Base-by-base conservation (phyloP, 2,797 vertebrate species). In the Podargus strigoides region DNA sequence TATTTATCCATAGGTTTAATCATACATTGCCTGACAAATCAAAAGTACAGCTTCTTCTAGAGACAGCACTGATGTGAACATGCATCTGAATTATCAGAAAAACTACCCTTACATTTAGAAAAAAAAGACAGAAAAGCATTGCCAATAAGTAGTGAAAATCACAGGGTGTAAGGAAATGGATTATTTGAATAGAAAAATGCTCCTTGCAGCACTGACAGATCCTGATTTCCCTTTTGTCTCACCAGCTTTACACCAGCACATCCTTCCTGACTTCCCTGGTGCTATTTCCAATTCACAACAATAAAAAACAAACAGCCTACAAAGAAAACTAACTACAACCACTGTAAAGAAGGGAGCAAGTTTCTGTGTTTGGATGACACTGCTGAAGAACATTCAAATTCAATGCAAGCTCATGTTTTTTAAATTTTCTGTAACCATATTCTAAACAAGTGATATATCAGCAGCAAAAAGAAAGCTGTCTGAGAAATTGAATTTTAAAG, bases 1-100 rank as follows among this genome's bases (percentile, higher is more conserved):
- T 56, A 60, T 94, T 76, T 94, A 53, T 73, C 64, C 26, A 24
- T 69, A 84, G 58, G 72, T 93, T 93, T 92, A 95, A 74, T 76
- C 73, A 95, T 36, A 53, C 27, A 8, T 14, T 86, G 47, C 47
- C 44, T 83, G 53, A 23, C 22, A 87, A 77, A 81, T 46, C 47
- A 66, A 58, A 96, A 84, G 36, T 10, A n/a, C 18, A 46, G 11
- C 70, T 82, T 53, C 37, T 86, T 72, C 44, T 84, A 82, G 60
- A 94, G 90, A 87, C 46, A 76, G 26, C 21, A 44, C n/a, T 81
- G 74, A 89, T 36, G 30, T 30, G 30, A 96, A 85, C 59, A 6
- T 28, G 5, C 41, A 85, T 74, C 87, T 41, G n/a, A 90, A 62
- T 75, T 81, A 50, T 12, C 90, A 64, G 49, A 75, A 87, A 93